Conservation (phyloP, 2,113 vertebrate species). For the Cygnus buccinator region DNA sequence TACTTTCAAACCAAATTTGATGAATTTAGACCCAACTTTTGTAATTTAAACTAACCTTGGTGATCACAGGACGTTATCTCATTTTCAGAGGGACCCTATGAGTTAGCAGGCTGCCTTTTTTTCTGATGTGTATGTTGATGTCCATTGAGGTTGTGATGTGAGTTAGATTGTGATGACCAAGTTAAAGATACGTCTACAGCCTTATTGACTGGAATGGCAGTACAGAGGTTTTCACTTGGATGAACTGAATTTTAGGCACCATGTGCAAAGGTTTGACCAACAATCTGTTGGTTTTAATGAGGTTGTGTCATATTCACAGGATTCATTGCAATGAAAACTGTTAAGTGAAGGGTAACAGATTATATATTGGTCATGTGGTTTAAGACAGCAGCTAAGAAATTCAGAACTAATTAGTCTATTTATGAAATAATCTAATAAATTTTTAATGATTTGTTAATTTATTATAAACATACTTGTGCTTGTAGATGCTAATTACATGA, state of each 20-base stretch:
- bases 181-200: not conserved
- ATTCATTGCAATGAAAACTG: not conserved
- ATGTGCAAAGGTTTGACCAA: not conserved
- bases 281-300: not conserved
- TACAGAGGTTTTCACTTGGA: not conserved
- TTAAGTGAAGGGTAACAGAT: not conserved
- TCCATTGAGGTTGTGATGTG: not conserved
- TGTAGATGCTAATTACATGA: slow-evolving; percentile 17
- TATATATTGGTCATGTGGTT: not conserved
- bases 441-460: not conserved
- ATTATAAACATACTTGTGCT: not conserved
- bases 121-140: not conserved
- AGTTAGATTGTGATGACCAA: not conserved
- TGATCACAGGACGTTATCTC: not conserved
- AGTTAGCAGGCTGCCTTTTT: not conserved
- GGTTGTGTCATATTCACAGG: not conserved
- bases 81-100: not conserved
- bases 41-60: not conserved
- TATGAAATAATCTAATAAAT: slow-evolving; percentile 32
- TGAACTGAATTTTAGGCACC: not conserved
- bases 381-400: not conserved
- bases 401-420: not conserved
- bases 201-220: not conserved
- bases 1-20: not conserved
- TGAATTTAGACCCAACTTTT: not conserved